Conservation (phyloP, 2,797 vertebrate genomes). For the Anisognathus igniventris region DNA sequence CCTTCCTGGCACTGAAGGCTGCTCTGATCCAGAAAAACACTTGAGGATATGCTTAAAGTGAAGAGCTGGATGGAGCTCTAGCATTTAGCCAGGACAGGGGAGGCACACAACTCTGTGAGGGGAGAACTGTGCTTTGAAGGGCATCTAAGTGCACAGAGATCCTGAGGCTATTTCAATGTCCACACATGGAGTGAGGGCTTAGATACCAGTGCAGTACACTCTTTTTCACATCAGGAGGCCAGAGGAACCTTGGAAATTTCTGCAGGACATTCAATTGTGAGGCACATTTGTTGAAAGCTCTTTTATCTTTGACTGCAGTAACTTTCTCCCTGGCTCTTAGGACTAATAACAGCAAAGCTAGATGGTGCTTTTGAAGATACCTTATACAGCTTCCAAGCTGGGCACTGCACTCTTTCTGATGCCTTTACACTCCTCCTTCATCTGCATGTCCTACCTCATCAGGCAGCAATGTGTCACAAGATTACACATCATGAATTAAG, state of each 20-base stretch:
- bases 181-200: not conserved
- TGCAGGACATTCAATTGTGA: not conserved
- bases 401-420: not conserved
- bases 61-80: not conserved
- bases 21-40: not conserved
- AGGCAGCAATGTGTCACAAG: slow-evolving; percentile 24
- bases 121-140: not conserved
- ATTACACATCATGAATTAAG: not conserved
- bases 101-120: rapidly evolving
- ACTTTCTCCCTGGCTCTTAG: not conserved
- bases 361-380: not conserved
- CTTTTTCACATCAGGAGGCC: not conserved
- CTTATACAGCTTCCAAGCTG: not conserved
- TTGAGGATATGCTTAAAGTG: not conserved
- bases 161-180: not conserved
- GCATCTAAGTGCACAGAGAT: not conserved
- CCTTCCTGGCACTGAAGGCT: not conserved
- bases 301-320: not conserved
- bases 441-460: slow-evolving; percentile 7
- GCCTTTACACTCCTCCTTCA: not conserved
- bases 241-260: not conserved
- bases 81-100: not conserved
- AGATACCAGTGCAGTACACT: not conserved
- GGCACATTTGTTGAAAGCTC: not conserved
- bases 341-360: not conserved